Conservation (phyloP, 1,140 invertebrate species). For the Lepidurus couesii region DNA sequence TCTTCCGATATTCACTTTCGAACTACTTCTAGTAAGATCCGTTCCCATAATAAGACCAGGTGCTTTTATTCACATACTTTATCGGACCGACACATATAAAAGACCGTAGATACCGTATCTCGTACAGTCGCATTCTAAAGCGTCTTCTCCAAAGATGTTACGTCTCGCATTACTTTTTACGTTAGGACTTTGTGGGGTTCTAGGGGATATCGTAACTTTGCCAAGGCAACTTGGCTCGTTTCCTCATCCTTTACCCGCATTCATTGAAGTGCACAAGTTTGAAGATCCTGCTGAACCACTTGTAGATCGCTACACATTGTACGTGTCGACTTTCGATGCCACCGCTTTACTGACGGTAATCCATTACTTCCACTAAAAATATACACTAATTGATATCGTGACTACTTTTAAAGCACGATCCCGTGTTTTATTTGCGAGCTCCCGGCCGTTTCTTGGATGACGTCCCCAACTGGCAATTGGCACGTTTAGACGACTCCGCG, state of each 20-base stretch:
- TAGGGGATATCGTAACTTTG: conserved; percentile 25
- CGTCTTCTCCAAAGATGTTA: background rate
- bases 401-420: conserved; percentile 33
- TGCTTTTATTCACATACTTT: background rate
- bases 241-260: conserved; percentile 36
- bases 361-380: background rate
- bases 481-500: conserved; percentile 39
- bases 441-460: conserved; percentile 39
- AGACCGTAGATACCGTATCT: background rate
- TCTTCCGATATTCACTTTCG: background rate
- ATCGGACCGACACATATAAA: background rate
- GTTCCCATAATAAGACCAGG: background rate
- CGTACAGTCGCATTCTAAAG: background rate
- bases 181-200: background rate
- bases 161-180: background rate
- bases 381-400: background rate
- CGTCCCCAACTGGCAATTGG: conserved; percentile 39
- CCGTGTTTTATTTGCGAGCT: conserved; percentile 39
- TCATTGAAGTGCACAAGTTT: conserved; percentile 39
- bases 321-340: conserved; percentile 41
- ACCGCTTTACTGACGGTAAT: background rate
- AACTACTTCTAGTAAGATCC: background rate
- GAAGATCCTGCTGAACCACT: conserved; percentile 35
- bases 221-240: conserved; percentile 33
- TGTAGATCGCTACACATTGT: conserved; percentile 39